Percentiles rank a stretch among this genome's conserved stretches.
These are phyloP conservation scores for Anabas testudineus DNA, from an alignment of 2,797 vertebrate genomes.

Conservation along the genomic window DNA sequence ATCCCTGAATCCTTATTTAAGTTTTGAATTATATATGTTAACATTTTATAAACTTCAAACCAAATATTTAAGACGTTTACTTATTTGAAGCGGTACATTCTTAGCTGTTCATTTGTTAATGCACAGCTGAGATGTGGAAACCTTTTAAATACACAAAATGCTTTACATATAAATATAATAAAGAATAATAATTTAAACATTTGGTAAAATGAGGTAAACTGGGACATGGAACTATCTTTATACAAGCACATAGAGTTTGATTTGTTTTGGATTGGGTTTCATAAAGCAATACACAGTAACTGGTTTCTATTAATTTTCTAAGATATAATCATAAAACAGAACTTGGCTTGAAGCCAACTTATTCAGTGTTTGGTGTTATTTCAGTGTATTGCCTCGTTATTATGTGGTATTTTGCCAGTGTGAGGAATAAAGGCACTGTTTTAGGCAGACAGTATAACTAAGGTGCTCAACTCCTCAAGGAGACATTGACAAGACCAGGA, in stretches of 20 bases:
- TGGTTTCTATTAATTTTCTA: neutral
- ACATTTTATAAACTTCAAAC: constrained; percentile 7
- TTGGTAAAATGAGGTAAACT: neutral
- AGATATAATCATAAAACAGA: neutral
- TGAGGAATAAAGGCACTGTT: constrained; percentile 21
- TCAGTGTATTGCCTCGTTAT: constrained; percentile 14
- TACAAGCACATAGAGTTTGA: neutral
- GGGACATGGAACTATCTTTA: neutral
- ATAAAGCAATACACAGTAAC: neutral
- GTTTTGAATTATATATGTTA: constrained; percentile 15
- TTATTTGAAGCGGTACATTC: neutral
- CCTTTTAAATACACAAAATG: neutral
- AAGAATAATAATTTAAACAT: too few relatives aligned
- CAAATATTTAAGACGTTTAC: neutral
- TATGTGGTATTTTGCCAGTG: constrained; percentile 26
- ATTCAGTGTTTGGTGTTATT: constrained; percentile 17
- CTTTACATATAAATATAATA: neutral
- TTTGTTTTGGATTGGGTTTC: neutral
- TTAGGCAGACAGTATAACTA: constrained; percentile 44
- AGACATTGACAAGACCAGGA: constrained; percentile 19
- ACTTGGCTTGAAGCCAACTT: neutral
- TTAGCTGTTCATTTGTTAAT: neutral
- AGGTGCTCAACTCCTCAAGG: constrained; percentile 15
- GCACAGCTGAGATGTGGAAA: neutral
- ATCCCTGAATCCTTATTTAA: constrained; percentile 16